These are phyloP conservation scores for Channa argus DNA, from an alignment of 2,113 vertebrate species.

Conservation along the genomic window DNA sequence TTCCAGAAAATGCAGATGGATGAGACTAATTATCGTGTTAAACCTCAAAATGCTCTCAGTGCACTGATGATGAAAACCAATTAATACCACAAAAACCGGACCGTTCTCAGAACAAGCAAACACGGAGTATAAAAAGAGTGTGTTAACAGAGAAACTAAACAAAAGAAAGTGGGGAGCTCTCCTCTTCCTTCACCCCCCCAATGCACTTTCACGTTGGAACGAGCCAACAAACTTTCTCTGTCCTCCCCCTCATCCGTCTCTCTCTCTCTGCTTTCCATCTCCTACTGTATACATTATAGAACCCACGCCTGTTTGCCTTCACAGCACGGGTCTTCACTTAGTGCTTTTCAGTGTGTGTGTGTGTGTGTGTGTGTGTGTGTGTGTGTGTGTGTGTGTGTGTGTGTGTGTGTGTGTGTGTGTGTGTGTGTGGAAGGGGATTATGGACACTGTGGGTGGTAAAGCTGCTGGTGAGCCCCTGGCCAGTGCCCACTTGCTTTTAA, in stretches of 20 bases:
- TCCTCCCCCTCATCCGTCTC: slow-evolving; percentile 42
- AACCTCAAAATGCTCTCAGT: slow-evolving; percentile 31
- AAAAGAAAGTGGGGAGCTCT: neutral
- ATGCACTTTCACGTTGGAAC: slow-evolving; percentile 18
- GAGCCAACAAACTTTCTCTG: slow-evolving; percentile 51
- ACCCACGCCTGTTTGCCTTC: slow-evolving; percentile 51
- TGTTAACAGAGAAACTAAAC: neutral
- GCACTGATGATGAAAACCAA: slow-evolving; percentile 10
- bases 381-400: neutral
- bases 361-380: slow-evolving; percentile 2
- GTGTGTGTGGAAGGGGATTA: slow-evolving; percentile 8
- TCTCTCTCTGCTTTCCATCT: slow-evolving; percentile 52
- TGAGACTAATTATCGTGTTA: slow-evolving; percentile 57
- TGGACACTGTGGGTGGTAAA: slow-evolving; percentile 44
- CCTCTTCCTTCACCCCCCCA: too few relatives aligned
- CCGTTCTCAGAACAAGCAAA: slow-evolving; percentile 5
- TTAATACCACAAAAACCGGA: neutral
- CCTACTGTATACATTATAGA: slow-evolving; percentile 60
- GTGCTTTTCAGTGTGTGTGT: slow-evolving; percentile 6
- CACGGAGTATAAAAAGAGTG: neutral
- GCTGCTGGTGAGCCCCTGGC: slow-evolving; percentile 26
- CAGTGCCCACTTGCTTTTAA: slow-evolving; percentile 20
- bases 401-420: too few relatives aligned
- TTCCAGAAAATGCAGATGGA: slow-evolving; percentile 55
- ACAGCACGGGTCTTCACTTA: slow-evolving; percentile 25